Percentiles rank a stretch among this genome's conserved stretches.
phyloP scores from a whole-genome alignment of 2,113 vertebrate genomes.

The Cyrtonyx montezumae region DNA sequence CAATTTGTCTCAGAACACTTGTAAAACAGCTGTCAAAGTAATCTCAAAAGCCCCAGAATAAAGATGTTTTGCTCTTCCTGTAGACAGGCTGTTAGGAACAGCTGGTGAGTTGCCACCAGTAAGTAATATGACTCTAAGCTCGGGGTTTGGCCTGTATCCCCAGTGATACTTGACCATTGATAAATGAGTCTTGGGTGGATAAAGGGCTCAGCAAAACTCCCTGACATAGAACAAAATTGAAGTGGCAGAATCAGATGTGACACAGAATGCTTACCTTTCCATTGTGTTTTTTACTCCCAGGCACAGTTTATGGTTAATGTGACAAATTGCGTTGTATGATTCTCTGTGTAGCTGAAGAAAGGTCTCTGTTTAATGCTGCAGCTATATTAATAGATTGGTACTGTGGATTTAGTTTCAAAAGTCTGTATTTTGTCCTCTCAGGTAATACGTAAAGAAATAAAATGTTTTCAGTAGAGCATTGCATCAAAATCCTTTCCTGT shows the following conservation, averaged over 20 bases:
- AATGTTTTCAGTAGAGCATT: background rate
- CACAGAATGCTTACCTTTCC: background rate
- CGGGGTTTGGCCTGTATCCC: background rate
- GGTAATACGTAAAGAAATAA: background rate
- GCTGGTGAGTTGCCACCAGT: background rate
- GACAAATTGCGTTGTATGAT: rapidly evolving
- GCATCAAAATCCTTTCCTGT: background rate
- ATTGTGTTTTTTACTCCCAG: rapidly evolving
- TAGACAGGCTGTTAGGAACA: background rate
- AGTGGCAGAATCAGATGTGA: background rate
- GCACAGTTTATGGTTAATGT: background rate
- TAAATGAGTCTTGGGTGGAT: background rate
- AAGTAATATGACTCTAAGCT: rapidly evolving
- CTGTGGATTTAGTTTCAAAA: background rate
- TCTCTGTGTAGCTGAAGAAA: background rate
- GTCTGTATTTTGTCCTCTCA: background rate
- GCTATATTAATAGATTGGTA: background rate
- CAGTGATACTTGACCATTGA: background rate
- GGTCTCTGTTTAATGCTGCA: background rate
- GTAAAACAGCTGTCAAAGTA: background rate
- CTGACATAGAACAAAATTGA: background rate
- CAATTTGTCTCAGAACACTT: background rate
- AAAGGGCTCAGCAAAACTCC: background rate
- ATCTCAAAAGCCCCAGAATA: background rate
- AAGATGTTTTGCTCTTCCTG: background rate